phyloP scores from a whole-genome alignment of 2,797 vertebrate species.

The Sebastiscus albofasciatus region DNA sequence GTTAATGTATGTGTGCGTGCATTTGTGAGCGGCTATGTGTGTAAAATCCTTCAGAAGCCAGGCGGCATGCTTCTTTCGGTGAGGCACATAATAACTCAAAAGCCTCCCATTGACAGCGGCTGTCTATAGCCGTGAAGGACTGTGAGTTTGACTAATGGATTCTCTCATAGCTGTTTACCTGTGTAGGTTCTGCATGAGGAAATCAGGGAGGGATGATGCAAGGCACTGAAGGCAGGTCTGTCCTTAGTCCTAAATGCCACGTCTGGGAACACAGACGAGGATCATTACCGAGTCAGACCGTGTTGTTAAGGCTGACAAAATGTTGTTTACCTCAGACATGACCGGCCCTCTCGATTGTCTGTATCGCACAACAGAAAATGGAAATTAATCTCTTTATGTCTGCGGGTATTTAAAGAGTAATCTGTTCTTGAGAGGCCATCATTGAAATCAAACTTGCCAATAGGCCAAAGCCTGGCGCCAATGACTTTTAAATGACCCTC shows the following conservation, averaged over 20 bases:
- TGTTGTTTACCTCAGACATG: constrained; percentile 52
- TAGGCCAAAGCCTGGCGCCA: constrained; percentile 14
- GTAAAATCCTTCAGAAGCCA: constrained; percentile 30
- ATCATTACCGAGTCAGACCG: constrained; percentile 62
- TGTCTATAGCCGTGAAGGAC: constrained; percentile 62
- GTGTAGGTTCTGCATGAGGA: constrained; percentile 54
- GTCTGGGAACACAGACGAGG: constrained; percentile 47
- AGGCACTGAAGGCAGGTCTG: constrained; percentile 32
- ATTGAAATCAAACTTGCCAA: constrained; percentile 51
- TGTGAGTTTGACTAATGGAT: constrained; percentile 65
- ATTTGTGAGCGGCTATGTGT: background rate
- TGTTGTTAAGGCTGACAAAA: constrained; percentile 68
- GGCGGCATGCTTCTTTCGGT: constrained; percentile 35
- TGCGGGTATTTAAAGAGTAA: constrained; percentile 56
- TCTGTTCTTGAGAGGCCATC: constrained; percentile 47
- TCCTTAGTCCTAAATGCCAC: constrained; percentile 59
- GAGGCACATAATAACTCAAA: constrained; percentile 65
- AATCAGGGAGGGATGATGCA: constrained; percentile 52
- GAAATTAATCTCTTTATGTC: constrained; percentile 60
- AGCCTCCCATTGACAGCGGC: constrained; percentile 54
- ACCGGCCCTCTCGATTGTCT: constrained; percentile 35
- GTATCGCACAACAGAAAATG: constrained; percentile 51
- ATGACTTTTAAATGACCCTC: constrained; percentile 42
- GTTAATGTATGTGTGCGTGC: constrained; percentile 1
- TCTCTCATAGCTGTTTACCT: constrained; percentile 50